A percentile compares a stretch with the other conserved stretches of the same genome.
These are phyloP conservation scores for Brachypalpus laphriformis DNA, from an alignment of 2,888 invertebrate genomes.

Conservation along the genomic window DNA sequence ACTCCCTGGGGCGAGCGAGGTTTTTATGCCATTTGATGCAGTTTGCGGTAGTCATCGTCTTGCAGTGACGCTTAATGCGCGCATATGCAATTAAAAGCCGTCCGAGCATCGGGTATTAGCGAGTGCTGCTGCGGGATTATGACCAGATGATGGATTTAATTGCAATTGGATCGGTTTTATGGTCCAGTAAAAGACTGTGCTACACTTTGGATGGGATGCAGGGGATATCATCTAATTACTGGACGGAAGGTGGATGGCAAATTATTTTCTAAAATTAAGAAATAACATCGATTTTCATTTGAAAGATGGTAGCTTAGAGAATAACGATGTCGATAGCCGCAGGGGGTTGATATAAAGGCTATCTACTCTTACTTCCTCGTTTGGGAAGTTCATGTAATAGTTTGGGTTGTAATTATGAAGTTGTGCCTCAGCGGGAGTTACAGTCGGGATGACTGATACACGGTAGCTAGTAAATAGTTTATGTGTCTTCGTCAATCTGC, in stretches of 20 bases:
- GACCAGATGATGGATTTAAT: constrained; percentile 61
- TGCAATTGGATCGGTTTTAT: constrained; percentile 50
- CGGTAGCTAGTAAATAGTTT: too few species aligned
- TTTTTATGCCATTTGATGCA: neutral
- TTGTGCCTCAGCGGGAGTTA: too few species aligned
- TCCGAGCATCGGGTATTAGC: constrained; percentile 1
- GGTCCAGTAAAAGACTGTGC: constrained; percentile 1
- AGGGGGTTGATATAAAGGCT: neutral
- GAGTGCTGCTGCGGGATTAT: neutral
- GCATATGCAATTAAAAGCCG: neutral
- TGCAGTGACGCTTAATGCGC: constrained; percentile 8
- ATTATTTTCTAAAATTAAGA: constrained; percentile 25
- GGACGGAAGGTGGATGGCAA: neutral
- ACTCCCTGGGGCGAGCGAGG: constrained; percentile 27
- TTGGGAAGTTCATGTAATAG: neutral
- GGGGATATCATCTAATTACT: neutral
- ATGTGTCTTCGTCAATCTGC: too few species aligned
- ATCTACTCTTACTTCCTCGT: neutral
- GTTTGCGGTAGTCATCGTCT: constrained; percentile 5
- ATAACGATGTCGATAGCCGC: neutral
- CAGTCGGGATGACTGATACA: too few species aligned
- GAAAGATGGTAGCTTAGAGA: neutral
- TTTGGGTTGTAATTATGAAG: too few species aligned
- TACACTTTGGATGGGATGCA: constrained; percentile 8
- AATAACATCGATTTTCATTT: neutral